These are phyloP conservation scores for Dicentrarchus labrax DNA, from an alignment of 2,113 vertebrate genomes.

Conservation along the genomic window DNA sequence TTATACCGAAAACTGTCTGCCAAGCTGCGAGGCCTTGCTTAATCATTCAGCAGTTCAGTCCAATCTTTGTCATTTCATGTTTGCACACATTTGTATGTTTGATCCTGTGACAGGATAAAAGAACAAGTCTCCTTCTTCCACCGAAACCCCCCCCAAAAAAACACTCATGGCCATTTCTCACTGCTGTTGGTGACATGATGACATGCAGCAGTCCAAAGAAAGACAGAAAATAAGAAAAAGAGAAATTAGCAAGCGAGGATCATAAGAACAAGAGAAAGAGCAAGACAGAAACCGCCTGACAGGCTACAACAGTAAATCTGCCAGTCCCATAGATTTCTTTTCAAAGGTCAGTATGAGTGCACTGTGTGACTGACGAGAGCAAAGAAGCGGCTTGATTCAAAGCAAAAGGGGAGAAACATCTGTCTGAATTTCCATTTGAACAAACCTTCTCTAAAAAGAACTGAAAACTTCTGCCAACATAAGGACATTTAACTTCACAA, in stretches of 20 bases:
- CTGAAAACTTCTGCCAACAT: background rate
- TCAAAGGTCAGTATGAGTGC: constrained; percentile 42
- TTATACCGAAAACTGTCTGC: constrained; percentile 24
- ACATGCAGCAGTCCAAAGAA: constrained; percentile 8
- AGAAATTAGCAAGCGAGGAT: constrained; percentile 30
- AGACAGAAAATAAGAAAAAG: constrained; percentile 22
- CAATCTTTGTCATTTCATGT: constrained; percentile 67
- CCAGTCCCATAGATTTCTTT: constrained; percentile 30
- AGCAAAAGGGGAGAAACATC: constrained; percentile 24
- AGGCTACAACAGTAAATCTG: constrained; percentile 46
- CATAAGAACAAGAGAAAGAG: background rate
- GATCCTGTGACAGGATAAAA: constrained; percentile 70
- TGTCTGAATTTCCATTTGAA: constrained; percentile 25
- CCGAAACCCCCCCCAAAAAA: constrained; percentile 10
- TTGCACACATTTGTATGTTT: constrained; percentile 63
- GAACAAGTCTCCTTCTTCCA: constrained; percentile 35
- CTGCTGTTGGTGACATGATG: constrained; percentile 44
- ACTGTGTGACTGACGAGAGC: constrained; percentile 1
- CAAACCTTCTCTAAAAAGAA: background rate
- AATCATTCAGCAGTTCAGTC: constrained; percentile 72
- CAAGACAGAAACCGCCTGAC: constrained; percentile 41
- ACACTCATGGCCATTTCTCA: constrained; percentile 60
- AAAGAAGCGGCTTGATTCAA: constrained; percentile 26
- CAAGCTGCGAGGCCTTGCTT: constrained; percentile 68
- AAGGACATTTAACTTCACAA: background rate